Conservation (phyloP, 2,888 invertebrate genomes). For the Drosophila nr. perissopoda region DNA sequence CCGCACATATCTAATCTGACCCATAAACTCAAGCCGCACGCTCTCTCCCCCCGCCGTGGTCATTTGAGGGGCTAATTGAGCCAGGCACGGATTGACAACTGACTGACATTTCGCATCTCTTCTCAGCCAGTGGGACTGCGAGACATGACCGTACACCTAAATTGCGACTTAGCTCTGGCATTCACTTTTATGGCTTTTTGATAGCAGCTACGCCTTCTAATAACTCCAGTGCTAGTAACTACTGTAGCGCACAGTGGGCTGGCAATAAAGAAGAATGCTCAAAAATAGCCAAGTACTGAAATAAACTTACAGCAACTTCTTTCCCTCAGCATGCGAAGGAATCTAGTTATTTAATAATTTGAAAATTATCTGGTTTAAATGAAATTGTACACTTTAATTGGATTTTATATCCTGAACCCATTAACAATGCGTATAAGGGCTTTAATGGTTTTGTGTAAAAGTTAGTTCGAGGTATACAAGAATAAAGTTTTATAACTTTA, state of each 20-base stretch:
- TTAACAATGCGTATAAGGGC: neutral
- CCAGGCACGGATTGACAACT: slow-evolving; percentile 53
- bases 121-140: slow-evolving; percentile 8
- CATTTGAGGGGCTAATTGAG: slow-evolving; percentile 51
- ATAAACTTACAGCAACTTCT: neutral
- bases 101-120: slow-evolving; percentile 58
- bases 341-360: neutral
- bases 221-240: slow-evolving; percentile 42
- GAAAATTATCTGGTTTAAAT: neutral
- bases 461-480: too few relatives aligned
- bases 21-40: neutral
- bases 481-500: neutral
- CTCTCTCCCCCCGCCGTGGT: neutral
- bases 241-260: slow-evolving; percentile 22
- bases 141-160: slow-evolving; percentile 56
- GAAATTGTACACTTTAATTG: neutral
- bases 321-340: too few relatives aligned
- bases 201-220: slow-evolving; percentile 64
- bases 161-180: slow-evolving; percentile 61
- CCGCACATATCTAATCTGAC: slow-evolving; percentile 16
- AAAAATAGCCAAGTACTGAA: neutral
- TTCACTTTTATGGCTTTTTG: slow-evolving; percentile 70
- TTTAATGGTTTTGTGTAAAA: neutral
- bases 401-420: neutral
- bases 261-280: neutral